Evolutionary conservation across 2,113 vertebrate genomes (phyloP), one percentile per base, ranked within the genome.

Genomic region (Heliornis fulica): DNA sequence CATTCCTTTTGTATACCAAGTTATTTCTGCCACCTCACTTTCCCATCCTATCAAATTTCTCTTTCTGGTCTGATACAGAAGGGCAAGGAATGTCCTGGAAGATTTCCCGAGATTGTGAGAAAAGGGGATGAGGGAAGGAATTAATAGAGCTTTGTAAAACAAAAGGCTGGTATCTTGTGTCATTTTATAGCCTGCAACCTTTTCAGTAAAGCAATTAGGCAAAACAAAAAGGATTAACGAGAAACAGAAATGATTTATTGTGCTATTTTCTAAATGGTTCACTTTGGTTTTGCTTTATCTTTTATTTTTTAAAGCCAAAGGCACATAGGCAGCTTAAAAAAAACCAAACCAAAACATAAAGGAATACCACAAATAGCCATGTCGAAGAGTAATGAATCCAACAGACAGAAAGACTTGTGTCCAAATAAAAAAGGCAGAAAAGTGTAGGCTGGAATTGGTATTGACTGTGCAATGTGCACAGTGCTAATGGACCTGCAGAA

Each of bases 401-500:
- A 86, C 82, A 89, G 86, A 4, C 18, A 92, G 77, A 89, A 91
- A 32, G 89, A 79, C 74, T 84, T 60, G 68, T 79, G 86, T 94
- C 69, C 68, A 91, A 94, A 93, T 89, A 91, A 92, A 92, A 93
- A 90, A 91, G 66, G 80, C 78, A 91, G 87, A 53, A 75, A 76
- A 69, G 41, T 65, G 87, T 70, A 12, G 34, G n/a, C 76, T 79
- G 65, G 75, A 78, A 90, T 95, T 63, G 15, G 50, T 91, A 66
- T 86, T 63, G 91, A 85, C 81, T 90, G 64, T 45, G 65, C 15
- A 14, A 20, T 11, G 50, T 79, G 81, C 83, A 41, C 8, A 14
- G 90, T 84, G 92, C 87, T 97, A 89, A 89, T 87, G 91, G 91
- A 82, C 88, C 88, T 29, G 29, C 29, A 78, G 89, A 90, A 96